Percentiles rank a stretch among this genome's conserved stretches.
phyloP scores from a whole-genome alignment of 2,888 invertebrate genomes.

The Abrostola tripartita region DNA sequence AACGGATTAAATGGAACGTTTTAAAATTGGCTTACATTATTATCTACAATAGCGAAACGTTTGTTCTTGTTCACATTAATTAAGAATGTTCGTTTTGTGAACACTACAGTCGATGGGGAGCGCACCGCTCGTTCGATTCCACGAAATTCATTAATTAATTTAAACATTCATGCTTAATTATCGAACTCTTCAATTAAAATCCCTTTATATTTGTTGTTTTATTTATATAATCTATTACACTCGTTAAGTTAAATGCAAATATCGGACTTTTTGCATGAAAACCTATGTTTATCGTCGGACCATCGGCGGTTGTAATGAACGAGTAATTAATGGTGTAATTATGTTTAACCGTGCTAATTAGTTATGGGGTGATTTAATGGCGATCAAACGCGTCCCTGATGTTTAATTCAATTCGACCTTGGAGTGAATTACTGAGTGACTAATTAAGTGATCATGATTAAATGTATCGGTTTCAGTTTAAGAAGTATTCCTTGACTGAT shows the following conservation, averaged over 20 bases:
- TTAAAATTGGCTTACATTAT: constrained; percentile 70
- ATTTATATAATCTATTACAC: constrained; percentile 72
- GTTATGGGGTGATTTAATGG: constrained; percentile 55
- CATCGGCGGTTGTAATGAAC: constrained; percentile 58
- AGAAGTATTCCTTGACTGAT: neutral
- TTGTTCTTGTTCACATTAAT: constrained; percentile 80
- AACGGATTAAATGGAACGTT: constrained; percentile 61
- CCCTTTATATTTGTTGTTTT: constrained; percentile 82
- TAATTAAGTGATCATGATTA: constrained; percentile 9
- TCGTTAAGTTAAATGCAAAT: constrained; percentile 69
- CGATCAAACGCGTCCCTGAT: constrained; percentile 43
- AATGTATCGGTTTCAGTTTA: constrained; percentile 7
- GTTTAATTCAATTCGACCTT: constrained; percentile 52
- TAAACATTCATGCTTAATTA: constrained; percentile 87
- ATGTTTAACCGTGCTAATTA: constrained; percentile 61
- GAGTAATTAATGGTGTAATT: constrained; percentile 66
- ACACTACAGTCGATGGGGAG: constrained; percentile 66
- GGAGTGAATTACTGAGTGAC: constrained; percentile 25
- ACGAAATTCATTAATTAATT: constrained; percentile 84
- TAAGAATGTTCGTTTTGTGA: constrained; percentile 78
- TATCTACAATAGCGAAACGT: constrained; percentile 74
- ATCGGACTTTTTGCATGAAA: constrained; percentile 63
- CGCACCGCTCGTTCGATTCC: constrained; percentile 65
- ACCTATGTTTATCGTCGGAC: constrained; percentile 60
- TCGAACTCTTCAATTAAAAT: constrained; percentile 85